Evolutionary conservation across 1,140 invertebrate species (phyloP).

Genomic region (Drosophila orosa): DNA sequence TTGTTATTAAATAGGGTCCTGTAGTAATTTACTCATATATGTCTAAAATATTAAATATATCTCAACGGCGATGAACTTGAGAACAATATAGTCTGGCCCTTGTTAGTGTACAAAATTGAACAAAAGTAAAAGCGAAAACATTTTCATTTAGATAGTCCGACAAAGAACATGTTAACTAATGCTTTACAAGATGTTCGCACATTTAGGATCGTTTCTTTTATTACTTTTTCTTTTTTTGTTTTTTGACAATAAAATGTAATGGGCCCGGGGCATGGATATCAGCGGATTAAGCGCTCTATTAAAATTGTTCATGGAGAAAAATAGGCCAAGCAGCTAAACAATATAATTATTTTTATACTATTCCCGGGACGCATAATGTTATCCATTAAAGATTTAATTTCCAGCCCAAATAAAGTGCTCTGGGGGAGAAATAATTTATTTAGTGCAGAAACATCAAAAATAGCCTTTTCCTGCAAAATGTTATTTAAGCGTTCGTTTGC

Average conservation of each 20-base stretch:
- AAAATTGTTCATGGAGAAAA: slow-evolving; percentile 9
- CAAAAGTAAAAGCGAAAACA: slow-evolving; percentile 30
- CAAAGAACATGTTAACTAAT: slow-evolving; percentile 28
- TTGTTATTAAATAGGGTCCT: background rate
- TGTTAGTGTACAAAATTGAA: slow-evolving; percentile 2
- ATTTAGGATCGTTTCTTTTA: slow-evolving; percentile 27
- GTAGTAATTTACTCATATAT: background rate
- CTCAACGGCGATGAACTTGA: background rate
- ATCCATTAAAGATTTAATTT: slow-evolving; percentile 10
- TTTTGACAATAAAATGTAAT: slow-evolving; percentile 42
- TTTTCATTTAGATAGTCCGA: slow-evolving; percentile 39
- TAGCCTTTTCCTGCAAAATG: slow-evolving; percentile 42
- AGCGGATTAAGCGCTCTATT: background rate
- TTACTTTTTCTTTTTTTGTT: background rate
- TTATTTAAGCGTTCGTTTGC: slow-evolving; percentile 72
- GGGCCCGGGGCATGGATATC: background rate
- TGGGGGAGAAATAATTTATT: slow-evolving; percentile 14
- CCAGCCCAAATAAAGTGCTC: slow-evolving; percentile 14
- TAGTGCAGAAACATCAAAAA: slow-evolving; percentile 24
- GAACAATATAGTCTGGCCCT: background rate
- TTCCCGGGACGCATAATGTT: background rate
- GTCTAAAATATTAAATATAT: background rate
- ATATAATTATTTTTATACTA: slow-evolving; percentile 4
- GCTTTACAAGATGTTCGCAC: slow-evolving; percentile 33
- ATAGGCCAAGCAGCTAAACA: slow-evolving; percentile 4